phyloP scores from a whole-genome alignment of 2,113 vertebrate genomes.

The Mastomys coucha region DNA sequence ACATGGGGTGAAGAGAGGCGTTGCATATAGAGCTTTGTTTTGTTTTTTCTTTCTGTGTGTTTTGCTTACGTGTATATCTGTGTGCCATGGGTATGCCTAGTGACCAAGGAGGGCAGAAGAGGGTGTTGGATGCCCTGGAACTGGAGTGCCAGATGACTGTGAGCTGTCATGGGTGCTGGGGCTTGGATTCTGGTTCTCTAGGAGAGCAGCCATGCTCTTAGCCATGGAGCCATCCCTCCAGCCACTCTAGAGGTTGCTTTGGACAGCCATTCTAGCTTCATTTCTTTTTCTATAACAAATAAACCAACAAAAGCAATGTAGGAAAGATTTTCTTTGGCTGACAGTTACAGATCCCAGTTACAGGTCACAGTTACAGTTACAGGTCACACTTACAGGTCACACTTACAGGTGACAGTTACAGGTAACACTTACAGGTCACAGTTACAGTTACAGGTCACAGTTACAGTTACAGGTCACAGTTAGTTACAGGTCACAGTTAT shows the following conservation, averaged over 20 bases:
- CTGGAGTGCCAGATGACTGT: neutral
- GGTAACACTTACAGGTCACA: too few relatives aligned
- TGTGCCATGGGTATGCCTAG: neutral
- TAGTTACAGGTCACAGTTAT: neutral
- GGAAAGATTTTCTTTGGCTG: neutral
- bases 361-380: neutral
- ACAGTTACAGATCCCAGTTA: neutral
- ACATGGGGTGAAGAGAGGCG: fast-evolving
- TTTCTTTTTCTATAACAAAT: neutral
- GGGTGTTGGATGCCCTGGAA: neutral
- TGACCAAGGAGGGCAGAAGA: neutral
- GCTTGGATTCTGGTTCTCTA: neutral
- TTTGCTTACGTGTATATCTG: neutral
- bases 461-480: too few relatives aligned
- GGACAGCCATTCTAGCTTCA: neutral
- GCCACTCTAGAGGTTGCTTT: fast-evolving
- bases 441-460: too few relatives aligned
- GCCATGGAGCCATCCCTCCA: neutral
- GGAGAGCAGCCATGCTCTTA: neutral
- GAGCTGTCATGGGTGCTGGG: neutral
- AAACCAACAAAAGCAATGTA: neutral
- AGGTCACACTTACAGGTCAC: too few relatives aligned
- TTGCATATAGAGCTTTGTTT: fast-evolving
- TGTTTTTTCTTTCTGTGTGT: neutral
- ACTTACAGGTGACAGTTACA: too few relatives aligned